A percentile compares a stretch with the other conserved stretches of the same genome.
Conservation (phyloP, 2,797 vertebrate species). For the Phalloptychus januarius region DNA sequence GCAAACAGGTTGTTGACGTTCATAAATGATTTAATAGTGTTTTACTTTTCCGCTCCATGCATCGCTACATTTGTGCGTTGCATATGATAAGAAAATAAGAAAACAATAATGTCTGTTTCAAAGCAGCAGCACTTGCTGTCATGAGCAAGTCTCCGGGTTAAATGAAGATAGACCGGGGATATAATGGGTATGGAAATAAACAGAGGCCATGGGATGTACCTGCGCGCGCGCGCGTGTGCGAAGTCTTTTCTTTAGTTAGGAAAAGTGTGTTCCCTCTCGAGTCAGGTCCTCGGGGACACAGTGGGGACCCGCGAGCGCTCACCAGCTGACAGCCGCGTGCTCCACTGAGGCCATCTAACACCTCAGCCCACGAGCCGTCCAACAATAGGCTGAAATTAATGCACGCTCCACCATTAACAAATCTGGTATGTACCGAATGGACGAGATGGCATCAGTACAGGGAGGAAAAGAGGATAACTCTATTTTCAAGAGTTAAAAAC, state of each 20-base stretch:
- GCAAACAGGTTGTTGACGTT: slow-evolving; percentile 51
- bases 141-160: neutral
- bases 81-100: neutral
- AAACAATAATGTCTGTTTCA: neutral
- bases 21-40: slow-evolving; percentile 73
- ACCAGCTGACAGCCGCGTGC: slow-evolving; percentile 99
- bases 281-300: slow-evolving; percentile 88
- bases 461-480: neutral
- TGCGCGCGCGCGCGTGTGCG: slow-evolving; percentile 25
- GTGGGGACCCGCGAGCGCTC: slow-evolving; percentile 90
- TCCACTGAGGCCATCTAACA: slow-evolving; percentile 89
- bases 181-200: slow-evolving; percentile 26
- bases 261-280: slow-evolving; percentile 77
- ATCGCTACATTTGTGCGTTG: neutral
- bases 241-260: slow-evolving; percentile 61
- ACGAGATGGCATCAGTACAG: slow-evolving; percentile 38
- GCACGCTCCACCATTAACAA: slow-evolving; percentile 77
- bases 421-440: slow-evolving; percentile 49
- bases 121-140: neutral
- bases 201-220: slow-evolving; percentile 9
- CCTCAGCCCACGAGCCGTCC: slow-evolving; percentile 83
- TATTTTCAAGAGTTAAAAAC: neutral
- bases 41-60: slow-evolving; percentile 29
- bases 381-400: slow-evolving; percentile 87
- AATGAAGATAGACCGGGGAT: neutral